Evolutionary conservation across 2,888 invertebrate species (phyloP).

Genomic region (Cephalotes varians): DNA sequence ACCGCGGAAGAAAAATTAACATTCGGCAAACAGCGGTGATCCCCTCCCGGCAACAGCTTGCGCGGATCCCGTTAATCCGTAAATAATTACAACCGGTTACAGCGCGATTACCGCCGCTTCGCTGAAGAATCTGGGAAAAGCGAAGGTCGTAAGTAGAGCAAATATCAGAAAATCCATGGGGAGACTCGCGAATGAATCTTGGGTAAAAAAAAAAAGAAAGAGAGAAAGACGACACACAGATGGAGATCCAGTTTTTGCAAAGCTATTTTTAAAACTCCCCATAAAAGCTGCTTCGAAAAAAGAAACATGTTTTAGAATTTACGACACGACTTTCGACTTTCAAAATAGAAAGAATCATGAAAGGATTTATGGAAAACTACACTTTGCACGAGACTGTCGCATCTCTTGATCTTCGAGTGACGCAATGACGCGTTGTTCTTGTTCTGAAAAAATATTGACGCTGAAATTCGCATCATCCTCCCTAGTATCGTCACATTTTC

Average conservation of each 20-base stretch:
- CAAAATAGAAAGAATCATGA: neutral
- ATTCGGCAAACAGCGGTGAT: constrained; percentile 25
- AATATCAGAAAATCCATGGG: constrained; percentile 36
- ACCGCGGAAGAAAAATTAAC: constrained; percentile 53
- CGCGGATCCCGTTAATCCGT: constrained; percentile 38
- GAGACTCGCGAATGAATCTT: constrained; percentile 7
- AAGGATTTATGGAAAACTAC: neutral
- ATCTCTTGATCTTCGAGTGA: neutral
- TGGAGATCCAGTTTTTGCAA: neutral
- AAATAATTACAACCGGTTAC: constrained; percentile 45
- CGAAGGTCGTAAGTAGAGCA: constrained; percentile 11
- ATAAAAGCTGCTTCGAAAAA: constrained; percentile 1
- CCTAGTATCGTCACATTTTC: neutral
- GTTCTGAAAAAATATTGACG: neutral
- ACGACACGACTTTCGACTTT: neutral
- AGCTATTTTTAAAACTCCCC: neutral
- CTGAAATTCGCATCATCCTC: neutral
- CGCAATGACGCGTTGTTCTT: neutral
- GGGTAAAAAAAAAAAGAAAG: neutral
- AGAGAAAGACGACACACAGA: neutral
- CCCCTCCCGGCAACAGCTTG: neutral
- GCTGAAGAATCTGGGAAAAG: neutral
- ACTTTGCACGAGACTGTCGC: too few species aligned
- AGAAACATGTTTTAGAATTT: neutral
- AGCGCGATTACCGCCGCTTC: constrained; percentile 31